Percentiles rank a stretch among this genome's conserved stretches.
Evolutionary conservation across 2,797 vertebrate genomes (phyloP).

Genomic region (Halcyon smyrnensis): DNA sequence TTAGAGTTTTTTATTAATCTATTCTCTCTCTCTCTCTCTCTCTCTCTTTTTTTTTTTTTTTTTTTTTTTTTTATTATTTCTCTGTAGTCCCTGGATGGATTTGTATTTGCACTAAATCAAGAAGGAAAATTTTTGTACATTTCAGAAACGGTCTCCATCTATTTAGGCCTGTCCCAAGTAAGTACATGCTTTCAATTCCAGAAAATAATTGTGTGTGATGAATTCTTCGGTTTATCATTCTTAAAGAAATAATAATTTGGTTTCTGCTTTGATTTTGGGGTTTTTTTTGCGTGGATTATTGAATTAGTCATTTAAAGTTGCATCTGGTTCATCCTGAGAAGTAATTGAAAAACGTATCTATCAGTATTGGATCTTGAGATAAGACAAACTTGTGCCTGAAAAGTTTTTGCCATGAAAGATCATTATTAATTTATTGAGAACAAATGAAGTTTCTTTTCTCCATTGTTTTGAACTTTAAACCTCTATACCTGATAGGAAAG

Average conservation of each 20-base stretch:
- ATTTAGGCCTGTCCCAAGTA: constrained; percentile 99
- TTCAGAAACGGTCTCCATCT: constrained; percentile 99
- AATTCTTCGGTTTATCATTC: neutral
- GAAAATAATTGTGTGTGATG: neutral
- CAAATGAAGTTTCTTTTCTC: constrained; percentile 82
- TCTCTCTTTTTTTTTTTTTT: neutral
- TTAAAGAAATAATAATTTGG: constrained; percentile 19
- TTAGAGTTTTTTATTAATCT: constrained; percentile 47
- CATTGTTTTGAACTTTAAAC: constrained; percentile 85
- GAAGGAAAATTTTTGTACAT: constrained; percentile 99
- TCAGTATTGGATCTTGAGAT: neutral
- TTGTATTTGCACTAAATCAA: constrained; percentile 99
- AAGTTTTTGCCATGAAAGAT: constrained; percentile 65
- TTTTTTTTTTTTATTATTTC: constrained; percentile 6
- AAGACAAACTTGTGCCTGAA: constrained; percentile 60
- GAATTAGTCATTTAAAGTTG: constrained; percentile 44
- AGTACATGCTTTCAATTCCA: constrained; percentile 77
- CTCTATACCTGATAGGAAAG: constrained; percentile 78
- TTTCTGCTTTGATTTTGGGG: neutral
- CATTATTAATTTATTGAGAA: constrained; percentile 83
- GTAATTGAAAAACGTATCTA: constrained; percentile 16
- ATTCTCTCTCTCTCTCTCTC: constrained; percentile 40
- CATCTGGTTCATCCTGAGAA: constrained; percentile 15
- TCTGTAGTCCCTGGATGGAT: constrained; percentile 96
- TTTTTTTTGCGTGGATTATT: constrained; percentile 52